Evolutionary conservation across 1,140 invertebrate species (phyloP), one percentile per base, ranked within the genome.

Genomic region (Drosophila orena): DNA sequence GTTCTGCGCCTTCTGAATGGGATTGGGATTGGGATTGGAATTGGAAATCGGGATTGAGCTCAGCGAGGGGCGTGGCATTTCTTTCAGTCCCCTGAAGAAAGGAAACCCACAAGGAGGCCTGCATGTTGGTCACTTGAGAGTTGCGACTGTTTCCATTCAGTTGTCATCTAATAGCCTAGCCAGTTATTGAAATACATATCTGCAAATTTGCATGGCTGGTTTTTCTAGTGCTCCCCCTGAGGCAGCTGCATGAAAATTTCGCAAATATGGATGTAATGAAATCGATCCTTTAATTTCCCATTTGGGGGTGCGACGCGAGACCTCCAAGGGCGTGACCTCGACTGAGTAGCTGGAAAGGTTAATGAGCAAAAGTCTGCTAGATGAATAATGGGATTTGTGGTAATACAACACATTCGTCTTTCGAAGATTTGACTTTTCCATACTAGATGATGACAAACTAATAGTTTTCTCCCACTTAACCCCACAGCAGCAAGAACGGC

Each of bases 91-190:
- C 42, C 27, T 37, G 35, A 57, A 56, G 47, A 14, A 12, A 10
- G 50, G n/a, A 30, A 50, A 34, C 47, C 47, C 47, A 50, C 34
- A n/a, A 61, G 72, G 53, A 75, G 70, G 71, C 71, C 83, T 81
- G 81, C 81, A 88, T 88, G 71, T 76, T 89, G 84, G 83, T 88
- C 83, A 88, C 83, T 88, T 88, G 79, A 88, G 84, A 88, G 79
- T 70, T 88, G 84, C 75, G 75, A 76, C 71, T 83, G 79, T 84
- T 84, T 72, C 80, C 68, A 59, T 84, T 80, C 75, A 70, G 65
- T 61, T 81, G 79, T 76, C 83, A 86, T 76, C 66, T 72, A 71
- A 71, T 84, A 79, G 46, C 46, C 50, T 8, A 55, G 35, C 30
- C 34, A 46, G 43, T 68, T 84, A 44, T 58, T 49, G n/a, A 37